Conservation (phyloP, 2,888 invertebrate genomes). For the Sinotaia quadrata region DNA sequence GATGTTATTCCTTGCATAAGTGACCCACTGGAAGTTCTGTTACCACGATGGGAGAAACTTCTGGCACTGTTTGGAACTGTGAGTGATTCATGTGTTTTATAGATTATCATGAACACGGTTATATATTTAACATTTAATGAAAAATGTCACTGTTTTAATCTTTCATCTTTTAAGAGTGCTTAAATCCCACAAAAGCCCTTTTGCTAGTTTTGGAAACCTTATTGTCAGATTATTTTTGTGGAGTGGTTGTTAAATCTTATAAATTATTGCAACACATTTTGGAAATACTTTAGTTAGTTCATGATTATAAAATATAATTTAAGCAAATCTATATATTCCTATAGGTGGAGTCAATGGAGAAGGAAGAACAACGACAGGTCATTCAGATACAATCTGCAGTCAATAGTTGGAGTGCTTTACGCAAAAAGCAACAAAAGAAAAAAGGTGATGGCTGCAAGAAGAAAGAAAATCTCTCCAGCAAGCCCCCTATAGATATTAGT, state of each 20-base stretch:
- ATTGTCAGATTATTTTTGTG: too few relatives aligned
- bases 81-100: constrained; percentile 7
- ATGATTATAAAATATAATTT: too few relatives aligned
- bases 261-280: too few relatives aligned
- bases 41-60: constrained; percentile 55
- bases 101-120: background rate
- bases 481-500: too few relatives aligned
- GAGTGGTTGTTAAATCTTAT: too few relatives aligned
- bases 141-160: too few relatives aligned
- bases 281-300: too few relatives aligned
- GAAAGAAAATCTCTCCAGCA: background rate
- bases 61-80: constrained; percentile 53
- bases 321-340: too few relatives aligned
- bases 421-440: constrained; percentile 22
- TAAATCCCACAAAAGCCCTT: too few relatives aligned
- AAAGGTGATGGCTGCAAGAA: background rate
- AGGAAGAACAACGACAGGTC: constrained; percentile 52
- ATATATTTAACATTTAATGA: background rate
- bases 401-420: constrained; percentile 43
- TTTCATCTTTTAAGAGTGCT: too few relatives aligned
- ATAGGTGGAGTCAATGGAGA: constrained; percentile 55
- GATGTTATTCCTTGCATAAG: background rate
- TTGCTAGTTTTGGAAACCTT: too few relatives aligned
- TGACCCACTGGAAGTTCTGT: constrained; percentile 39
- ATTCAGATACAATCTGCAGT: constrained; percentile 50